These are phyloP conservation scores for Caerostris darwini DNA, from an alignment of 1,140 invertebrate genomes.

Conservation along the genomic window DNA sequence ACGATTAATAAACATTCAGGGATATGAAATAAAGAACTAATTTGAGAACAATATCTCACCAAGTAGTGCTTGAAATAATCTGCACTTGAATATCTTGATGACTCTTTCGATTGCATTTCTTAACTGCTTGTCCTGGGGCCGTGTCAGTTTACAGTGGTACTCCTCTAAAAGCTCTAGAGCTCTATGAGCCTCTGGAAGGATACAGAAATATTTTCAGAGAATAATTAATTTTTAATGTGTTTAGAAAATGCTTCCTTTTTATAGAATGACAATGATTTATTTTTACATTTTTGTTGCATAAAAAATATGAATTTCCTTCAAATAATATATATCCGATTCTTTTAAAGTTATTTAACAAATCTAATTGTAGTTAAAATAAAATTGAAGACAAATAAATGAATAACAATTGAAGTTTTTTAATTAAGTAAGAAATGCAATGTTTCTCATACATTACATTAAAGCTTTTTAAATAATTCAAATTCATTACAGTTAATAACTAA, in stretches of 20 bases:
- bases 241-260: too few relatives aligned
- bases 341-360: too few relatives aligned
- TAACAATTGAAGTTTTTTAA: too few relatives aligned
- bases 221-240: neutral
- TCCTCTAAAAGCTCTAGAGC: slow-evolving; percentile 98
- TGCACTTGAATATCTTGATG: slow-evolving; percentile 98
- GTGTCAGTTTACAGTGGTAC: slow-evolving; percentile 95
- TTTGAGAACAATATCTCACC: slow-evolving; percentile 86
- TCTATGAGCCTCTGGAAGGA: slow-evolving; percentile 94
- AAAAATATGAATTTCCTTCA: neutral
- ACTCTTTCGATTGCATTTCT: slow-evolving; percentile 97
- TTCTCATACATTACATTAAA: too few relatives aligned
- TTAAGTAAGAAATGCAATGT: too few relatives aligned
- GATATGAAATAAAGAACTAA: slow-evolving; percentile 48
- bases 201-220: neutral
- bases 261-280: too few relatives aligned
- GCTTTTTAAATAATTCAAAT: too few relatives aligned
- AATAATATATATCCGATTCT: too few relatives aligned
- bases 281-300: neutral
- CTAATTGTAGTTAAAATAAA: too few relatives aligned
- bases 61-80: slow-evolving; percentile 97
- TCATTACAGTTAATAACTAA: too few relatives aligned
- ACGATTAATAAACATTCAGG: neutral
- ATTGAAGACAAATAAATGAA: too few relatives aligned
- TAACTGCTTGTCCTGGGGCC: slow-evolving; percentile 95